Base-by-base conservation (phyloP, 2,113 vertebrate species). In the Tupaia chinensis region DNA sequence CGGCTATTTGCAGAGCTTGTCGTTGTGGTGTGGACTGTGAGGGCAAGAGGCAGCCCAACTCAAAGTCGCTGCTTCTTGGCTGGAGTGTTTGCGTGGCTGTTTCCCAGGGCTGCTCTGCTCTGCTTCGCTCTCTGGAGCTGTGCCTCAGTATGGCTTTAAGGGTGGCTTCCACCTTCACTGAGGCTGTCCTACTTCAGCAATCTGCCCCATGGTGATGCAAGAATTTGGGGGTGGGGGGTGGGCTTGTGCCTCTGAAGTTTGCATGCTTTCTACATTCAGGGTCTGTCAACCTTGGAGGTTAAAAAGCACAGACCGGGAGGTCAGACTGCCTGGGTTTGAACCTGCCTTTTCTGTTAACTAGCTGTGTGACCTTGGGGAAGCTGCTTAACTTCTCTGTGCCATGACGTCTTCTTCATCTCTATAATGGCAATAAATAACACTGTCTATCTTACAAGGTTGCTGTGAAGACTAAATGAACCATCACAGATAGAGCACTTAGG, bases 1-100 rank as follows among this genome's bases (percentile, higher is more conserved):
- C 88, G 15, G 22, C 70, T 96, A 27, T 96, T 95, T 97, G 94
- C 93, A 80, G 86, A 96, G 82, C 92, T 87, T 91, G 88, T 95
- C 93, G 22, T 74, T 0, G 7, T 63, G 81, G 7, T 63, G 81
- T 84, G 63, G 60, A 79, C 92, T 3, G 29, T 25, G 81, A 85
- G 79, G 54, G 63, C 74, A 82, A 90, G 63, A 79, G 72, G 91
- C 86, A 79, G 79, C 68, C 44, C 29, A 19, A 68, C 92, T 91
- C 20, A 14, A 32, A 77, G 72, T 65, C 65, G 66, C 91, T 69
- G 44, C 70, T 29, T 91, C 66, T 73, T 22, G 76, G 76, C 85
- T 66, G 77, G 13, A 13, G 69, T 27, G 29, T 69, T 79, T 77
- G 69, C 1, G 2, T 14, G 5, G 29, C 79, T 61, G 10, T 27